phyloP scores from a whole-genome alignment of 2,797 vertebrate genomes.

The Pagetopsis macropterus region DNA sequence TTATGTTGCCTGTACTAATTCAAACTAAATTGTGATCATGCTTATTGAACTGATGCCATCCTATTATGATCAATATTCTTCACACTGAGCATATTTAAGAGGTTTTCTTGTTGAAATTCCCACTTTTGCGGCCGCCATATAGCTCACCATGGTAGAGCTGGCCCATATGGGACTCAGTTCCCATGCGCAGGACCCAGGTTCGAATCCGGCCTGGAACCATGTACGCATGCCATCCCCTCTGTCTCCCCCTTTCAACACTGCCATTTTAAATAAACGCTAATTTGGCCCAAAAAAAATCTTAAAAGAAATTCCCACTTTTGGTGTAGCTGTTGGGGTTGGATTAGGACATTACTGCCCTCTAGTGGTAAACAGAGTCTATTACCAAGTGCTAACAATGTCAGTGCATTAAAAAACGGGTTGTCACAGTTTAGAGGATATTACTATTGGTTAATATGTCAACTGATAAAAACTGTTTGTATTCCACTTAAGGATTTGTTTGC shows the following conservation, averaged over 20 bases:
- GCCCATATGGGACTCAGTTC: too few species aligned
- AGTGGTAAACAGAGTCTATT: conserved; percentile 38
- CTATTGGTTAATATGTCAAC: neutral
- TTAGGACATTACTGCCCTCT: conserved; percentile 60
- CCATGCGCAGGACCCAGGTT: too few species aligned
- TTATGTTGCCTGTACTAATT: neutral
- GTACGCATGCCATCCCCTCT: too few species aligned
- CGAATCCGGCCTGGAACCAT: too few species aligned
- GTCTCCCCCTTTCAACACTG: too few species aligned
- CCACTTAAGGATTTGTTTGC: neutral
- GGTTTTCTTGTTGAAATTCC: conserved; percentile 5
- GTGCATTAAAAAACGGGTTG: neutral
- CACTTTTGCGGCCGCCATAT: neutral
- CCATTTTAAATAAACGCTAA: too few species aligned
- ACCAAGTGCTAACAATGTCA: neutral
- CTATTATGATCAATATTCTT: conserved; percentile 1
- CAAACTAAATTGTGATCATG: conserved; percentile 8
- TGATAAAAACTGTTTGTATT: neutral
- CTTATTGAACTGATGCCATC: conserved; percentile 12
- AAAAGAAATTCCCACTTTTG: conserved; percentile 7
- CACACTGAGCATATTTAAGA: neutral
- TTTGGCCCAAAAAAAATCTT: too few species aligned
- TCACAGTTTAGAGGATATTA: neutral
- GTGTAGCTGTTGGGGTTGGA: neutral
- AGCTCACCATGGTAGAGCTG: too few species aligned